A percentile compares a stretch with the other conserved stretches of the same genome.
phyloP scores from a whole-genome alignment of 1,140 invertebrate genomes.

The Vanessa atalanta region DNA sequence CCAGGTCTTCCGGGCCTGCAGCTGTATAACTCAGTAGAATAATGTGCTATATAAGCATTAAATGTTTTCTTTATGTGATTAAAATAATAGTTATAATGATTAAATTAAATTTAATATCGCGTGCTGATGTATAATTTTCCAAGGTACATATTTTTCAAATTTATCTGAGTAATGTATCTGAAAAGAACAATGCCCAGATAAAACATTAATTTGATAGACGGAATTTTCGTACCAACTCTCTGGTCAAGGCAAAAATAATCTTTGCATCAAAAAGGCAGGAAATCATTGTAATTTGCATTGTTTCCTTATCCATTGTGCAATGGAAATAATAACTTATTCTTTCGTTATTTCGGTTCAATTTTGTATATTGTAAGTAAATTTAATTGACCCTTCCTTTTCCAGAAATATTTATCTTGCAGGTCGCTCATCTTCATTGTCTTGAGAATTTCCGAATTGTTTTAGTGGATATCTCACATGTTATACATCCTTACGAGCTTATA shows the following conservation, averaged over 20 bases:
- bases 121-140: conserved; percentile 17
- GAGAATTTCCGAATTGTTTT: conserved; percentile 11
- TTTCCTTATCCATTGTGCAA: conserved; percentile 31
- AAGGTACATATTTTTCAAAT: conserved; percentile 27
- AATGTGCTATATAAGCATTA: no score
- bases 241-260: conserved; percentile 53
- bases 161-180: conserved; percentile 43
- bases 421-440: conserved; percentile 16
- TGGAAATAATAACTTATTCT: conserved; percentile 6
- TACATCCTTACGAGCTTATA: not conserved
- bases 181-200: conserved; percentile 49
- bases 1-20: no score
- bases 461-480: not conserved
- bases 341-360: not conserved
- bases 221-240: conserved; percentile 49
- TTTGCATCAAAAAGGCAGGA: conserved; percentile 47
- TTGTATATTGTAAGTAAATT: not conserved
- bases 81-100: not conserved
- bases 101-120: conserved; percentile 11
- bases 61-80: not conserved
- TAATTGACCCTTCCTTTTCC: not conserved
- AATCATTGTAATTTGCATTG: conserved; percentile 44
- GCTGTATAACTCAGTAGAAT: no score
- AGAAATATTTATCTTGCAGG: conserved; percentile 3
- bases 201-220: conserved; percentile 48